Percentiles rank a stretch among this genome's conserved stretches.
These are phyloP conservation scores for Homarus americanus DNA, from an alignment of 1,140 invertebrate species.

Conservation along the genomic window DNA sequence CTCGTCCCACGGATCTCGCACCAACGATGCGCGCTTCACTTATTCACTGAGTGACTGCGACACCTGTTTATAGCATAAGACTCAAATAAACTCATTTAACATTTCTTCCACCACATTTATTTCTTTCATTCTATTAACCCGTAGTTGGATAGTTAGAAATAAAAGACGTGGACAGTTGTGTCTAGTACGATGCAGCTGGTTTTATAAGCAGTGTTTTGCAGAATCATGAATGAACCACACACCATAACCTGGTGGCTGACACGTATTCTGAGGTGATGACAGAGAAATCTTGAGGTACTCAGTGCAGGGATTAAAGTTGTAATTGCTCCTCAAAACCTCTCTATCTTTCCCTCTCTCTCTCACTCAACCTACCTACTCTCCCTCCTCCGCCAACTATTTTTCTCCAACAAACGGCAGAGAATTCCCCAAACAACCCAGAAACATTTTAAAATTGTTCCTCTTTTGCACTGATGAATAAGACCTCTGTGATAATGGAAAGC, in stretches of 20 bases:
- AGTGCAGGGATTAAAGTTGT: slow-evolving; percentile 63
- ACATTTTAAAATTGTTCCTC: neutral
- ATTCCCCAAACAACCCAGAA: too few relatives aligned
- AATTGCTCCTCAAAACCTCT: slow-evolving; percentile 14
- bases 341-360: neutral
- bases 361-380: too few relatives aligned
- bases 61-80: slow-evolving; percentile 47
- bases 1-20: slow-evolving; percentile 60
- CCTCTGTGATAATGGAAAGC: neutral
- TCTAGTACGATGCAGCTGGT: neutral
- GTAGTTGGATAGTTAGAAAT: too few relatives aligned
- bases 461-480: neutral
- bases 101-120: slow-evolving; percentile 40
- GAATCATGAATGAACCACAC: slow-evolving; percentile 14
- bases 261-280: slow-evolving; percentile 47
- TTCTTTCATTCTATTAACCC: too few relatives aligned
- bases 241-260: slow-evolving; percentile 58
- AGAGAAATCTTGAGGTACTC: slow-evolving; percentile 55
- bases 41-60: slow-evolving; percentile 42
- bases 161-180: neutral
- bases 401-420: too few relatives aligned
- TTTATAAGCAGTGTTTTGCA: too few relatives aligned
- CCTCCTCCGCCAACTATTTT: too few relatives aligned
- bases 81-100: neutral
- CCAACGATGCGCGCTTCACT: slow-evolving; percentile 54